Percentiles rank a stretch among this genome's conserved stretches.
Evolutionary conservation across 2,113 vertebrate species (phyloP).

Genomic region (Chunga burmeisteri): DNA sequence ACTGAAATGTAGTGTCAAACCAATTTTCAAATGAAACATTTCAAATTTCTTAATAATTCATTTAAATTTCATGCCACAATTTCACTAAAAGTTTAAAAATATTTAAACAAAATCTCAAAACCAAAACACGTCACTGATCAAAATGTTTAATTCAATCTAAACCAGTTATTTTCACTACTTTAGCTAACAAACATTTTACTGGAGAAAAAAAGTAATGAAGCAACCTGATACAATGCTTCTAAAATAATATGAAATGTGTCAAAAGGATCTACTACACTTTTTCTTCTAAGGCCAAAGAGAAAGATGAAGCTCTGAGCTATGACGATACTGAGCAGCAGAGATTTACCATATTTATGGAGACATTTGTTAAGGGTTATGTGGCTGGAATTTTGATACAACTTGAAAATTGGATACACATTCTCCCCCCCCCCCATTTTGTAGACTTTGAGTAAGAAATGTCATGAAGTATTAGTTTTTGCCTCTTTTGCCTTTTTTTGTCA

Average conservation of each 20-base stretch:
- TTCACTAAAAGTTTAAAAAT: neutral
- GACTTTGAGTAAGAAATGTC: neutral
- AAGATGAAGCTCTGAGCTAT: neutral
- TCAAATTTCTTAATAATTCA: neutral
- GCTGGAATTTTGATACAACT: neutral
- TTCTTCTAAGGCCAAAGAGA: neutral
- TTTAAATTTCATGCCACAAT: neutral
- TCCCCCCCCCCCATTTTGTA: accelerated
- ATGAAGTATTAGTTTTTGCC: neutral
- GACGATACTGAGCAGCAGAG: neutral
- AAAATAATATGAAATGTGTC: neutral
- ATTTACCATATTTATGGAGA: neutral
- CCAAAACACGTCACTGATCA: neutral
- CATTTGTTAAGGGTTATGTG: neutral
- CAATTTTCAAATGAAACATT: neutral
- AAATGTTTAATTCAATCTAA: neutral
- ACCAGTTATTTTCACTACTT: neutral
- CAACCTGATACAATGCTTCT: neutral
- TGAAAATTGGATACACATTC: neutral
- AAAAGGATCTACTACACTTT: neutral
- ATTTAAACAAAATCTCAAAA: neutral
- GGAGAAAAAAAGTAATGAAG: neutral
- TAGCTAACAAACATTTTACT: neutral
- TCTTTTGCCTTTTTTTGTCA: neutral
- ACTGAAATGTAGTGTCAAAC: neutral